A percentile compares a stretch with the other conserved stretches of the same genome.
phyloP scores from a whole-genome alignment of 1,140 invertebrate species.

The Pteromalus puparum region DNA sequence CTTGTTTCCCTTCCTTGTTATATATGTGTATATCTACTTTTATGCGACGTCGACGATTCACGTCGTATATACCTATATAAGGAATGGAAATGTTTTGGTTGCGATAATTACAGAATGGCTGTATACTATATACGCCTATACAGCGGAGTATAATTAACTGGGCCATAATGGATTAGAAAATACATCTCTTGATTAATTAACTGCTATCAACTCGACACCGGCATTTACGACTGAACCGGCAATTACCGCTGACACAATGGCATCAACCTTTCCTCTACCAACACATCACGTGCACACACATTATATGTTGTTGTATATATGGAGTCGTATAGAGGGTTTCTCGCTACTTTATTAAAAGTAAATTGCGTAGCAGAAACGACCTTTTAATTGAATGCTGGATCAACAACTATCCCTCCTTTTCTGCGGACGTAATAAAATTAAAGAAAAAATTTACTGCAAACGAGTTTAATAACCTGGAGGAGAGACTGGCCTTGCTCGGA shows the following conservation, averaged over 20 bases:
- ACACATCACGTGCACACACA: neutral
- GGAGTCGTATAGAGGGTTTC: too few species aligned
- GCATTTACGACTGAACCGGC: neutral
- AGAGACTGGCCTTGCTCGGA: neutral
- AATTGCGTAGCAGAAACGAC: neutral
- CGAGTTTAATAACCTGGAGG: conserved; percentile 23
- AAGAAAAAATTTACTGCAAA: conserved; percentile 34
- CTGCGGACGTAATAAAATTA: neutral
- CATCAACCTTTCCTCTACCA: neutral
- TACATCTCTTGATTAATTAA: conserved; percentile 1
- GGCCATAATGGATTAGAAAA: neutral
- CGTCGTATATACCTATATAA: too few species aligned
- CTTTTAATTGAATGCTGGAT: neutral
- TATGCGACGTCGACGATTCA: too few species aligned
- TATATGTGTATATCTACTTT: neutral
- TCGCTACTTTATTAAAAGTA: conserved; percentile 1
- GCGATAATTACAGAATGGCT: neutral
- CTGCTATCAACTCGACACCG: neutral
- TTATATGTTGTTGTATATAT: too few species aligned
- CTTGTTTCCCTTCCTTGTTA: neutral
- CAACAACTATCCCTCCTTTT: neutral
- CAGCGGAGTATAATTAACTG: neutral
- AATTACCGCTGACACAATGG: neutral
- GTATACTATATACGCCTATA: too few species aligned
- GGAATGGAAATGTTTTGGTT: neutral